A percentile compares a stretch with the other conserved stretches of the same genome.
Evolutionary conservation across 2,888 invertebrate genomes (phyloP).

Genomic region (Lutraria lutraria): DNA sequence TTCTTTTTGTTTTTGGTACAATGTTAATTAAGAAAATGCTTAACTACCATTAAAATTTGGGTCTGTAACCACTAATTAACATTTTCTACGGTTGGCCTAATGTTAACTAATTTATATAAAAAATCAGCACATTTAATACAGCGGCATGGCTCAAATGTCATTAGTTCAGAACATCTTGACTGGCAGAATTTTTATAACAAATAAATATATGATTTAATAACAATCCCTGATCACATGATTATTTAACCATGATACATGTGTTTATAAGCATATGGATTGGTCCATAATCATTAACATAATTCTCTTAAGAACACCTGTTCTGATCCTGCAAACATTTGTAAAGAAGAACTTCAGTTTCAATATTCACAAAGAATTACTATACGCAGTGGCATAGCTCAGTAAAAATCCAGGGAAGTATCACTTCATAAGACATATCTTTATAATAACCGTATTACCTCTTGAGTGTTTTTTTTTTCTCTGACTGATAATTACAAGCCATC

Average conservation of each 20-base stretch:
- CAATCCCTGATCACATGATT: not conserved
- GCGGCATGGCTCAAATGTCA: not conserved
- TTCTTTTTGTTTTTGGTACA: too few species aligned
- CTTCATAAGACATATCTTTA: too few species aligned
- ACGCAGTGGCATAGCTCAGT: not conserved
- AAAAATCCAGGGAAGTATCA: too few species aligned
- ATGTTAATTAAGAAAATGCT: too few species aligned
- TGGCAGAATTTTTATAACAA: not conserved
- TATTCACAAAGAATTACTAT: not conserved
- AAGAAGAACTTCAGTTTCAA: not conserved
- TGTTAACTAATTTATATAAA: not conserved
- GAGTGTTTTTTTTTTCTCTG: too few species aligned
- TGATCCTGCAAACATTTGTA: not conserved
- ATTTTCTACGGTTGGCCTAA: too few species aligned
- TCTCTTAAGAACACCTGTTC: not conserved
- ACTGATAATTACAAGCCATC: too few species aligned
- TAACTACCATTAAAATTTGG: too few species aligned
- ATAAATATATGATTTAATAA: conserved; percentile 3
- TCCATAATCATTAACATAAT: not conserved
- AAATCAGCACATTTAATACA: not conserved
- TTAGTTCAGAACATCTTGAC: not conserved
- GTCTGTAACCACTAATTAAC: too few species aligned
- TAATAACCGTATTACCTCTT: too few species aligned
- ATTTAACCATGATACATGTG: not conserved
- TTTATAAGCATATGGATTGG: not conserved